Conservation (phyloP, 35 echinoderm and acorn worm genomes). For the Lytechinus variegatus region DNA sequence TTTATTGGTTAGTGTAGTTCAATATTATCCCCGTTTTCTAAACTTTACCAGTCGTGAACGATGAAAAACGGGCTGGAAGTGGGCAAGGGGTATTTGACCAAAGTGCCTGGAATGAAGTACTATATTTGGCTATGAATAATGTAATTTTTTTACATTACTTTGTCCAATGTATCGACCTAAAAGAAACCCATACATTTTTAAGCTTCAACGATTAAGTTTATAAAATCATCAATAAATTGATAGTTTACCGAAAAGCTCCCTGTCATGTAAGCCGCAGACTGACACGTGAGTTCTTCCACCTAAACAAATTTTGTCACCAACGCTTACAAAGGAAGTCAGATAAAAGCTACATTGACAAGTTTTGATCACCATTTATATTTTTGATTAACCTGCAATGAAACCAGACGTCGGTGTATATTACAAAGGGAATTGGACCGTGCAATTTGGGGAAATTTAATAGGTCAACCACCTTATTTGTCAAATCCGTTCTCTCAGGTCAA, state of each 20-base stretch:
- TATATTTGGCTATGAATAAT: too few species aligned
- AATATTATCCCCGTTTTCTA: too few species aligned
- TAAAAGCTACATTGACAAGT: conserved; percentile 3
- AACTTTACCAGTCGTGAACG: too few species aligned
- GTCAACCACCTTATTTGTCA: conserved; percentile 1
- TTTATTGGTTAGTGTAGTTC: too few species aligned
- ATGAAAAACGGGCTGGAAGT: too few species aligned
- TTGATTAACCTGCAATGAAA: background rate
- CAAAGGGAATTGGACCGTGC: background rate
- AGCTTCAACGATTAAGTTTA: background rate
- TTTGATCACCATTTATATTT: background rate
- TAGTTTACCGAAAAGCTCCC: background rate
- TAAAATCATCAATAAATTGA: background rate
- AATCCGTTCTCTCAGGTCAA: background rate
- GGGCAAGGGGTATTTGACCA: too few species aligned
- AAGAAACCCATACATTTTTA: background rate
- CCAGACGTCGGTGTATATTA: conserved; percentile 1
- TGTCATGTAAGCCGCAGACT: background rate
- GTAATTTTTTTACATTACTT: background rate
- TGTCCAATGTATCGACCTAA: background rate
- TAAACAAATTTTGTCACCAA: background rate
- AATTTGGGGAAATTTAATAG: background rate
- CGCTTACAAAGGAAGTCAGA: background rate
- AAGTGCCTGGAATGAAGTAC: too few species aligned
- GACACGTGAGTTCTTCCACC: background rate